Conservation (phyloP, 1,140 invertebrate genomes). For the Aphelinus atriplicis region DNA sequence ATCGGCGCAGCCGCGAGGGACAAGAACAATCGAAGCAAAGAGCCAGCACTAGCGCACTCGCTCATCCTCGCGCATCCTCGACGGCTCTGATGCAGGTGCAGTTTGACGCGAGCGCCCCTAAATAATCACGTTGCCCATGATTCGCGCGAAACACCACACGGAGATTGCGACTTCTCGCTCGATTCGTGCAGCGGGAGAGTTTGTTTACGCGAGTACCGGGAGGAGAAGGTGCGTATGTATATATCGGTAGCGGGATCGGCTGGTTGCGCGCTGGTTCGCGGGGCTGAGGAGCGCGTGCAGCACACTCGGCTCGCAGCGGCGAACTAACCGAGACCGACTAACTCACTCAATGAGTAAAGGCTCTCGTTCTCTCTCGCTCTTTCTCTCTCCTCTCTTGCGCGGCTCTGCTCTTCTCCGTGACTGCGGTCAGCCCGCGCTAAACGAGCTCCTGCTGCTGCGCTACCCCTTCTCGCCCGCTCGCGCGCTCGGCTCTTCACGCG, state of each 20-base stretch:
- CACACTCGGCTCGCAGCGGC: conserved; percentile 55
- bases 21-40: too few species aligned
- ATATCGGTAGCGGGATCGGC: neutral
- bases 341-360: conserved; percentile 63
- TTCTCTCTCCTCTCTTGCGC: conserved; percentile 35
- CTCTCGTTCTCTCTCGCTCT: conserved; percentile 38
- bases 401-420: conserved; percentile 5
- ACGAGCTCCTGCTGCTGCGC: conserved; percentile 45
- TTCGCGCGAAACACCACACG: too few species aligned
- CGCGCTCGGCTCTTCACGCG: conserved; percentile 15
- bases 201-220: too few species aligned
- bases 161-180: conserved; percentile 7
- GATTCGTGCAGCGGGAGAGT: neutral
- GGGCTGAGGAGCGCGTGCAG: conserved; percentile 42
- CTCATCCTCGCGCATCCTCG: too few species aligned
- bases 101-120: too few species aligned
- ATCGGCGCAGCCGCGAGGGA: too few species aligned
- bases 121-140: too few species aligned
- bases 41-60: too few species aligned
- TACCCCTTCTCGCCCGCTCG: conserved; percentile 46
- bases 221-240: neutral
- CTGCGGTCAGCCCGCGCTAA: conserved; percentile 46
- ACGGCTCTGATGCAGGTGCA: too few species aligned
- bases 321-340: conserved; percentile 63
- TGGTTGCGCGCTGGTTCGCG: neutral